These are phyloP conservation scores for Mobula birostris DNA, from an alignment of 2,113 vertebrate species.

Conservation along the genomic window DNA sequence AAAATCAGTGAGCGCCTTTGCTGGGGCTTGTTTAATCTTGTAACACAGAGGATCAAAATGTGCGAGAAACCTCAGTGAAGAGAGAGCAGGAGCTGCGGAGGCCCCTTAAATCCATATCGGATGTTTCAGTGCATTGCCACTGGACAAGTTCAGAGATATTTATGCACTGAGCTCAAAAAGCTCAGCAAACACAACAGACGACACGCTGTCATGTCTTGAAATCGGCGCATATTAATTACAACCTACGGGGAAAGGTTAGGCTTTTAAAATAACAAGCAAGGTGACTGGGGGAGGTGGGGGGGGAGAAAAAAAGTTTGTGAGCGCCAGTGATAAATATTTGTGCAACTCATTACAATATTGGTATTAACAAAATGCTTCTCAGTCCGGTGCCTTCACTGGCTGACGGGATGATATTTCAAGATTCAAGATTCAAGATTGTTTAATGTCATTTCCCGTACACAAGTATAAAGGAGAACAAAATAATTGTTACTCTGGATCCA, in stretches of 20 bases:
- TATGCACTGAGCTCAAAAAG: background rate
- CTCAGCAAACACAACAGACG: background rate
- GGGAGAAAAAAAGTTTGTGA: background rate
- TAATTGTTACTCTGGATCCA: no score
- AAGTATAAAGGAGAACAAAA: no score
- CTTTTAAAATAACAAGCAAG: conserved; percentile 29
- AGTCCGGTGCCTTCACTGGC: background rate
- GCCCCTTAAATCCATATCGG: background rate
- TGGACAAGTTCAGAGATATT: conserved; percentile 9
- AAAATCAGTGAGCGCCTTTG: no score
- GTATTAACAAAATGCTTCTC: background rate
- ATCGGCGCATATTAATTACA: conserved; percentile 29
- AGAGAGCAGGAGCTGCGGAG: background rate
- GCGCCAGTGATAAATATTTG: background rate
- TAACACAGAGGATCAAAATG: background rate
- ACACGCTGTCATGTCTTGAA: background rate
- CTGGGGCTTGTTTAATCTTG: background rate
- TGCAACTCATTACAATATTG: background rate
- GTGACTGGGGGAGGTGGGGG: background rate
- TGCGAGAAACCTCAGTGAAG: no score
- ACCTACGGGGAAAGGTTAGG: conserved; percentile 12
- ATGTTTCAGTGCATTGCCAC: background rate
- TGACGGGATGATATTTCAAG: background rate
- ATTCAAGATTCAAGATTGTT: no score
- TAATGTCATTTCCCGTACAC: no score